phyloP scores from a whole-genome alignment of 2,113 vertebrate species.

The Megaceryle maxima region DNA sequence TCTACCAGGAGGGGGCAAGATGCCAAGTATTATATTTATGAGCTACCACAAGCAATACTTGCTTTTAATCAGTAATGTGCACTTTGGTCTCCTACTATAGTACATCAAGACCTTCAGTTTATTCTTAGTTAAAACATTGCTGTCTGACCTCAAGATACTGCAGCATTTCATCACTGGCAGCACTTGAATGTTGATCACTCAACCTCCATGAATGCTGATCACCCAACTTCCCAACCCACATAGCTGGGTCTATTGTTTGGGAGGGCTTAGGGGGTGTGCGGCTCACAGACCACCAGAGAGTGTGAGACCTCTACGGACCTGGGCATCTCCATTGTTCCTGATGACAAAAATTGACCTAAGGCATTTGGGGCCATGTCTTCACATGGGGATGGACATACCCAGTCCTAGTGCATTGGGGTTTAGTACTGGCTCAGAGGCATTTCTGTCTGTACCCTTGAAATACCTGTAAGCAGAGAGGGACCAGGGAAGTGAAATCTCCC shows the following conservation, averaged over 20 bases:
- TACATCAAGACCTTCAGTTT: background rate
- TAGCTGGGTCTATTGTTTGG: background rate
- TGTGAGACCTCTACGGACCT: background rate
- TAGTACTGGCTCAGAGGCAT: background rate
- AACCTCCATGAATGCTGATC: accelerated
- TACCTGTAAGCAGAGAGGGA: background rate
- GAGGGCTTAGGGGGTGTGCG: accelerated
- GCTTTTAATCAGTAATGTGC: background rate
- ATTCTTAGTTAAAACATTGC: background rate
- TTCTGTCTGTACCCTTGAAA: background rate
- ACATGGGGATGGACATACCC: background rate
- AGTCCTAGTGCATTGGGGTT: background rate
- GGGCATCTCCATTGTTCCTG: background rate
- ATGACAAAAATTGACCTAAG: background rate
- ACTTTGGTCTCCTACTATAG: background rate
- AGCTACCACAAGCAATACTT: background rate
- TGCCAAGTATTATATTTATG: background rate
- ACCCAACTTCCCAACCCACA: background rate
- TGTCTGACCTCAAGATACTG: background rate
- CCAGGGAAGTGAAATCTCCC: background rate
- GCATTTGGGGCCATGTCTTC: background rate
- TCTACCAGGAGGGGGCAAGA: background rate
- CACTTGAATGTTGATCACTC: background rate
- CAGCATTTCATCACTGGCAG: background rate
- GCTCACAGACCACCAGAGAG: background rate